Conservation (phyloP, 1,140 invertebrate genomes). For the Philotrypesis tridentata region DNA sequence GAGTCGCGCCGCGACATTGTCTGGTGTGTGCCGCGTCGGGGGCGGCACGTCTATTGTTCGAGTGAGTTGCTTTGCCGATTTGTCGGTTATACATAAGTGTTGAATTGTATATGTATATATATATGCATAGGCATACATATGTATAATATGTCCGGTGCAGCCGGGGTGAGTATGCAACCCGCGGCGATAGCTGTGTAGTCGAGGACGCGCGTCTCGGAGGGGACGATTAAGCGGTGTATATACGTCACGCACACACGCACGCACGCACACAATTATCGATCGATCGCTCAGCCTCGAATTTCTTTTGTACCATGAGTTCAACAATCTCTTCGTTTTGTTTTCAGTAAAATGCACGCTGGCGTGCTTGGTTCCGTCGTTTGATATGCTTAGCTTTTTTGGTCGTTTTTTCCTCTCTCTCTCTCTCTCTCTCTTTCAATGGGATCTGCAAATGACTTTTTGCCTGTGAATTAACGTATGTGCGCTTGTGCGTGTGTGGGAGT, state of each 20-base stretch:
- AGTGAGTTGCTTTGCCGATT: slow-evolving; percentile 58
- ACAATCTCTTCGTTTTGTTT: not conserved
- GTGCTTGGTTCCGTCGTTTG: slow-evolving; percentile 54
- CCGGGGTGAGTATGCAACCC: slow-evolving; percentile 70
- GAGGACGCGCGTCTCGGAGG: slow-evolving; percentile 25
- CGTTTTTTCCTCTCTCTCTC: slow-evolving; percentile 9
- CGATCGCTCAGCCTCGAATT: slow-evolving; percentile 22
- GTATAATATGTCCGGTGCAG: no score
- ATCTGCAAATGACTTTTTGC: no score
- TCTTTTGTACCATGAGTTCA: slow-evolving; percentile 8
- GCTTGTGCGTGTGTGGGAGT: no score
- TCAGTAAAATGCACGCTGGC: slow-evolving; percentile 41
- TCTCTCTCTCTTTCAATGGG: no score
- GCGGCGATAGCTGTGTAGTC: slow-evolving; percentile 48
- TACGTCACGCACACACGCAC: no score
- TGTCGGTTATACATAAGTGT: slow-evolving; percentile 46
- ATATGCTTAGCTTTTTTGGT: slow-evolving; percentile 41
- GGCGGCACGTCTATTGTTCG: slow-evolving; percentile 29
- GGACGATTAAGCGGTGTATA: not conserved
- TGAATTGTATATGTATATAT: no score
- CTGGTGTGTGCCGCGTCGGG: not conserved
- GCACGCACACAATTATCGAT: not conserved
- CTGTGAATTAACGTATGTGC: no score
- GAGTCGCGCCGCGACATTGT: not conserved
- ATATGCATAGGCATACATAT: no score